These are phyloP conservation scores for Pangasius macronema DNA, from an alignment of 2,797 vertebrate genomes.

Conservation along the genomic window DNA sequence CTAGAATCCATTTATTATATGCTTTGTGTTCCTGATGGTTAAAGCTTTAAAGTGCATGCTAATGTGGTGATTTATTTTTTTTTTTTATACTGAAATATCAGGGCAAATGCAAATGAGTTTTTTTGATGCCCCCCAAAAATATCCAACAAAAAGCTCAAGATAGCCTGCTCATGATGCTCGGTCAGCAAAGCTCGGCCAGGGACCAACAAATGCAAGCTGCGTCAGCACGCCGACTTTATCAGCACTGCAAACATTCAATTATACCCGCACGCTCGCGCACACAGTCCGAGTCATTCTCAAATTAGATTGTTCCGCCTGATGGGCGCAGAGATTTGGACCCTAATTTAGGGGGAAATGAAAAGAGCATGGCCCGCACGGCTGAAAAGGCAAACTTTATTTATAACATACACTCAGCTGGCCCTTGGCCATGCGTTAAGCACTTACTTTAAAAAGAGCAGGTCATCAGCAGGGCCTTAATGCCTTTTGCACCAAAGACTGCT, in stretches of 20 bases:
- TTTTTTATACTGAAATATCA: constrained; percentile 5
- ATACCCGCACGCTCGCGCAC: constrained; percentile 55
- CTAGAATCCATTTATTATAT: constrained; percentile 8
- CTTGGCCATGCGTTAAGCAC: constrained; percentile 73
- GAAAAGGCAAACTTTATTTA: constrained; percentile 87
- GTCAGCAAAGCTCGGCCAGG: constrained; percentile 62
- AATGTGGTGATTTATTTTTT: background rate
- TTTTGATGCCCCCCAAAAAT: background rate
- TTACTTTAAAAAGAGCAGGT: constrained; percentile 61
- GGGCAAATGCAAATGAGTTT: background rate
- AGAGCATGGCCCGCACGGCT: constrained; percentile 62
- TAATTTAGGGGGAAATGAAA: constrained; percentile 66
- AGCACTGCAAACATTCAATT: constrained; percentile 66
- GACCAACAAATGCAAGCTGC: constrained; percentile 35
- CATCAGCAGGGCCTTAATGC: constrained; percentile 66
- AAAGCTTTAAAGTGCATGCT: background rate
- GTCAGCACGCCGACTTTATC: constrained; percentile 50
- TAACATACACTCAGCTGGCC: constrained; percentile 75
- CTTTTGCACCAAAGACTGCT: background rate
- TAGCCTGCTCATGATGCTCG: constrained; percentile 58
- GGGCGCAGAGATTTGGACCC: constrained; percentile 62
- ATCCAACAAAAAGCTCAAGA: constrained; percentile 57
- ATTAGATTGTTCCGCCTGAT: constrained; percentile 59
- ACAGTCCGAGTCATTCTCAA: constrained; percentile 59
- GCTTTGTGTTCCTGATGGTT: background rate